Evolutionary conservation across 1,140 invertebrate genomes (phyloP).

Genomic region (Cylas formicarius): DNA sequence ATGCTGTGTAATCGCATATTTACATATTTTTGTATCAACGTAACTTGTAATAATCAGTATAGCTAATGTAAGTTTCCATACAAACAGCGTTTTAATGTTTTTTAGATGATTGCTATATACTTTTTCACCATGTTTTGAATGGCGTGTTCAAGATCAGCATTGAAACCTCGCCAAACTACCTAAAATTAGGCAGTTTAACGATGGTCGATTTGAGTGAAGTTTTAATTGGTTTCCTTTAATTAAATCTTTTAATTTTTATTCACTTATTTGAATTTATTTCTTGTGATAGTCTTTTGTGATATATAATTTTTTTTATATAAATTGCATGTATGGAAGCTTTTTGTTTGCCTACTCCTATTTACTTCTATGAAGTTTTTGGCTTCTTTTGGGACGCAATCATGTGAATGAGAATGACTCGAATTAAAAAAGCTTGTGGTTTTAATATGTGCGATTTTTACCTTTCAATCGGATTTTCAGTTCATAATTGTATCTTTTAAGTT

Average conservation of each 20-base stretch:
- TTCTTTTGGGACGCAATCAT: too few relatives aligned
- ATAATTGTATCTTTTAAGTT: constrained; percentile 5
- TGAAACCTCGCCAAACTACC: too few relatives aligned
- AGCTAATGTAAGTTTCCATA: too few relatives aligned
- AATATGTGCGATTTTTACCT: neutral
- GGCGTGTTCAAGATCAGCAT: too few relatives aligned
- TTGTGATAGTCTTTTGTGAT: constrained; percentile 26
- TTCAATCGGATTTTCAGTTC: neutral
- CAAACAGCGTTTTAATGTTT: too few relatives aligned
- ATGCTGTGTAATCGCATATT: constrained; percentile 22
- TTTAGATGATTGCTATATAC: too few relatives aligned
- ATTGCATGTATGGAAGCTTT: constrained; percentile 13
- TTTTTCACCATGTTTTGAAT: too few relatives aligned
- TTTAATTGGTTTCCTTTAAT: neutral
- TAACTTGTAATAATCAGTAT: constrained; percentile 10
- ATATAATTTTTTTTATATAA: constrained; percentile 13
- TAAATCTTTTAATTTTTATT: neutral
- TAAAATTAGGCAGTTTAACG: constrained; percentile 9
- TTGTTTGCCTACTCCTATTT: too few relatives aligned
- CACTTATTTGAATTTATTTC: constrained; percentile 11
- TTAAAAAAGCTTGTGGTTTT: neutral
- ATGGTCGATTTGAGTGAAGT: constrained; percentile 1
- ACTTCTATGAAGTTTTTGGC: too few relatives aligned
- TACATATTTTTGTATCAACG: constrained; percentile 21
- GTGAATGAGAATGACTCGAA: neutral